Percentiles rank a stretch among this genome's conserved stretches.
Evolutionary conservation across 2,888 invertebrate genomes (phyloP).

Genomic region (Notodonta dromedarius): DNA sequence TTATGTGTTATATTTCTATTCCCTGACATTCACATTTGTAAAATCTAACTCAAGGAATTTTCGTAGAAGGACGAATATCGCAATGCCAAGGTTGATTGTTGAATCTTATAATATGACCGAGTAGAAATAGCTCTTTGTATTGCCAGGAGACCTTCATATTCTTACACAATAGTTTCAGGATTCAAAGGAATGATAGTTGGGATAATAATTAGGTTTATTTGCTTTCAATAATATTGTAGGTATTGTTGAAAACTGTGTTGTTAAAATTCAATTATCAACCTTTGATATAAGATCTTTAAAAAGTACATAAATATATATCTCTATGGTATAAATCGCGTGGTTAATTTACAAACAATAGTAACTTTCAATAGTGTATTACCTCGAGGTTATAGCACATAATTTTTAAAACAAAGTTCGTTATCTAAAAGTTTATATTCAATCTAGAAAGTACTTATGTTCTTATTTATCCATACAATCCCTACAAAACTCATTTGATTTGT

Average conservation of each 20-base stretch:
- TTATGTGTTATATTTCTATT: not conserved
- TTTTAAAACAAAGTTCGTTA: too few species aligned
- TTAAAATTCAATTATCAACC: not conserved
- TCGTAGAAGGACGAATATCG: not conserved
- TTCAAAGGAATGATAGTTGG: not conserved
- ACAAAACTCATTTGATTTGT: not conserved
- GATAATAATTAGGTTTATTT: not conserved
- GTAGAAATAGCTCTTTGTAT: constrained; percentile 1
- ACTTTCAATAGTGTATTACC: too few species aligned
- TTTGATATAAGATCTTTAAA: too few species aligned
- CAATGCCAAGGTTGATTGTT: constrained; percentile 4
- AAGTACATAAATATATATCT: too few species aligned
- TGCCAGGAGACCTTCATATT: constrained; percentile 2
- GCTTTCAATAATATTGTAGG: too few species aligned
- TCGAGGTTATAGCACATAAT: too few species aligned
- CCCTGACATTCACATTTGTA: not conserved
- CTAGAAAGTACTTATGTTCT: too few species aligned
- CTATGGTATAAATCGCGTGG: too few species aligned
- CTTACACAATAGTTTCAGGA: not conserved
- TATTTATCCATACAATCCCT: too few species aligned
- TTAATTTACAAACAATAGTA: too few species aligned
- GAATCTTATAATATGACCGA: not conserved
- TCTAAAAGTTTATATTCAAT: too few species aligned
- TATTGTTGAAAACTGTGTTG: not conserved
- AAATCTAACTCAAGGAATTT: not conserved